Evolutionary conservation across 2,113 vertebrate genomes (phyloP), one percentile per base, ranked within the genome.

Genomic region (Gobio gobio): DNA sequence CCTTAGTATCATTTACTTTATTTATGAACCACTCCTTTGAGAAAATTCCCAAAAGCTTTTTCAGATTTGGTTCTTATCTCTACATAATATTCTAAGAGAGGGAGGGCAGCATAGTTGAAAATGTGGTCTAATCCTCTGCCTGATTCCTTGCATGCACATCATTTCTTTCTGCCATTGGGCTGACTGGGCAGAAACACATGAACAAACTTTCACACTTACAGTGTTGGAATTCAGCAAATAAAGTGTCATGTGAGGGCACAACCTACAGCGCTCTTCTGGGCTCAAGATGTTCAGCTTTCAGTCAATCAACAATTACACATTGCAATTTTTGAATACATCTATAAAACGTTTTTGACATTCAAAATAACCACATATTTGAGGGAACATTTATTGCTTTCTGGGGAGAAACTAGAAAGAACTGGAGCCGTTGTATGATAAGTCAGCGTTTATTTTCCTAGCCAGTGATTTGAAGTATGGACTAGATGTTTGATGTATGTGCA

Each of bases 401-500:
- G 18, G 58, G 61, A 70, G 58, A 79, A 82, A 88, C 78, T 81
- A 88, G 83, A 86, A 78, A 70, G 82, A 63, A 82, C 63, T n/a
- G 12, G 16, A 58, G 70, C 80, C 47, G 74, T 82, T 73, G 70
- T 86, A 58, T 84, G 87, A 63, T 74, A 77, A 59, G 24, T 80
- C 61, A 74, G 61, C 12, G 54, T 78, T 88, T 86, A 61, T 82
- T 82, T 88, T 82, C 78, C 85, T 56, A 78, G 87, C 26, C 84
- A 10, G 18, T 26, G 36, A 36, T 47, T 82, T 70, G 47, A 82
- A 70, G 8, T 36, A 79, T 80, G 58, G 33, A 43, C 78, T 47
- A n/a, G 29, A 20, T 70, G 76, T 61, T 76, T 88, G 87, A 86
- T 86, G 78, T 77, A 87, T 89, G 79, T 79, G 63, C 87, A 73